Percentiles rank a stretch among this genome's conserved stretches.
Conservation (phyloP, 2,888 invertebrate genomes). For the Lasioglossum marginatum region DNA sequence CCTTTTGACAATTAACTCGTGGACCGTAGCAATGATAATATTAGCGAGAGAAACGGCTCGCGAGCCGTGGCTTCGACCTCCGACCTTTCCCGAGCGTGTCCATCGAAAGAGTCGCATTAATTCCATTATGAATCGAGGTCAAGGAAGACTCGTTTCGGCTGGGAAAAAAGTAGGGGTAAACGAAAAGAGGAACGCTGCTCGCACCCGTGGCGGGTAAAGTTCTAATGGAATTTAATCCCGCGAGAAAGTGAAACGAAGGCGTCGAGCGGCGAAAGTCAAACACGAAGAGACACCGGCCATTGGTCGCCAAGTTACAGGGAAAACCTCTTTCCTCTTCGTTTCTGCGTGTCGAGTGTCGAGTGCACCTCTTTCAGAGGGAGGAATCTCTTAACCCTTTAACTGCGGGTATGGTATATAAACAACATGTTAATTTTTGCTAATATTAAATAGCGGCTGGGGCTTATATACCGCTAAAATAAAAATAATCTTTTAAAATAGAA, state of each 20-base stretch:
- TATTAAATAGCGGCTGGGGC: too few relatives aligned
- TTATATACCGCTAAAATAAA: too few relatives aligned
- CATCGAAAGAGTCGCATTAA: conserved; percentile 43
- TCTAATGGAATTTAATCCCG: conserved; percentile 50
- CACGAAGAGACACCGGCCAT: not conserved
- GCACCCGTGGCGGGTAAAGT: not conserved
- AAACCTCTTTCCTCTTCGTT: not conserved
- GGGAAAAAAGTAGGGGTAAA: not conserved
- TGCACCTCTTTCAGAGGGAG: not conserved
- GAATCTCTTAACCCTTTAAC: conserved; percentile 29
- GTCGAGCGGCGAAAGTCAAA: conserved; percentile 31
- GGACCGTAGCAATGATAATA: conserved; percentile 32
- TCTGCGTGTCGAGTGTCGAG: too few relatives aligned
- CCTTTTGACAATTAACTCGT: conserved; percentile 29
- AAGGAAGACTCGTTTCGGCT: conserved; percentile 49
- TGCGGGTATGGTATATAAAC: too few relatives aligned
- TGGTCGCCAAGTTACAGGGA: not conserved
- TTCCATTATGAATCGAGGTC: conserved; percentile 58
- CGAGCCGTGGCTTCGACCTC: conserved; percentile 15
- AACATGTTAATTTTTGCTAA: too few relatives aligned
- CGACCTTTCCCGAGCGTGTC: conserved; percentile 32
- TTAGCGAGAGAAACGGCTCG: conserved; percentile 20
- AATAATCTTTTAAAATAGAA: too few relatives aligned
- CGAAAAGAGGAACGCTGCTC: not conserved
- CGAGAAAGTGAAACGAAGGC: conserved; percentile 25